Base-by-base conservation (phyloP, 2,113 vertebrate species). In the Albula goreensis region DNA sequence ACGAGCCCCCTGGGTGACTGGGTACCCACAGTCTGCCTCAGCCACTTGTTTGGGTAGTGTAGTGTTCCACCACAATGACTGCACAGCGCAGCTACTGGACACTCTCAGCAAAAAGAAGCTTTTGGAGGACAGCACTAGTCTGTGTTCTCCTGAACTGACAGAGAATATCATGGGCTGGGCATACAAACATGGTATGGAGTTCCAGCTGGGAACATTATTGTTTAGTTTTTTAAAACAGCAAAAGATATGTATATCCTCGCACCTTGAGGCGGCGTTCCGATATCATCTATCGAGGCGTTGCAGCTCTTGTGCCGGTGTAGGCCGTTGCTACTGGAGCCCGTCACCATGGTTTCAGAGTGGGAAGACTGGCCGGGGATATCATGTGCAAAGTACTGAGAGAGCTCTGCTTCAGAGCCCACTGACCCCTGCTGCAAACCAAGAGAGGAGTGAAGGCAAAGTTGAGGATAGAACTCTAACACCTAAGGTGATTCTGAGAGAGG, bases 381-480 rank as follows among this genome's bases (percentile, higher is more conserved):
- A 0, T 96, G 96, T 0, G 92, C 91, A 87, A 98, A 97, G 93
- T 96, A 98, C 86, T 98, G 97, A 51, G 97, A 97, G 79, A 98
- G 93, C 60, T 99, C 98, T 0, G 93, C 86, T 90, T 98, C 98
- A 0, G 97, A 97, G 88, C 95, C 96, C 80, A 98, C 89, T 0
- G 98, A 97, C 0, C 96, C 97, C 96, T 99, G 96, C 94, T 91
- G 92, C 85, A 91, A 87, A 82, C 60, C 89, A 88, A 81, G 22
- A 22, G 0, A 50, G 0, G n/a, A 79, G 63, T 50, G 1, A 25
- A 1, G 13, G n/a, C 25, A 53, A 25, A 81, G 51, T 81, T 25
- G 17, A 31, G 10, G n/a, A 56, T 6, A n/a, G 22, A 4, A 5
- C n/a, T 4, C 63, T 17, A 70, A 8, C 70, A 74, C 9, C 3